These are phyloP conservation scores for Rana temporaria DNA, from an alignment of 2,113 vertebrate species.

Conservation along the genomic window DNA sequence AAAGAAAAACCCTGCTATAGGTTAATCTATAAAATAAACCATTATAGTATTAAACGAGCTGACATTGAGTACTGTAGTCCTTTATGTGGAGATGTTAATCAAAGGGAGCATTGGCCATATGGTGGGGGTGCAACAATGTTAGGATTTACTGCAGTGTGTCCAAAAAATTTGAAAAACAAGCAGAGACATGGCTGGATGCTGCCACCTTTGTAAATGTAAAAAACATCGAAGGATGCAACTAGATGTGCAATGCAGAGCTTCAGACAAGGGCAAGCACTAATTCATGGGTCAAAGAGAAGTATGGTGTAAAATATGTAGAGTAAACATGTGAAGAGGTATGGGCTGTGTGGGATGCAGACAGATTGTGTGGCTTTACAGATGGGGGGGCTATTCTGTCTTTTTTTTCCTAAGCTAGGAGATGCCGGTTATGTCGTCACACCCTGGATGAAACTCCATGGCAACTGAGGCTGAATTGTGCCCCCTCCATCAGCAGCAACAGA, in stretches of 20 bases:
- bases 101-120: neutral
- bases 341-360: constrained; percentile 29
- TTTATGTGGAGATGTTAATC: neutral
- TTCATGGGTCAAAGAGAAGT: neutral
- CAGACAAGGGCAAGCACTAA: neutral
- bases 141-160: neutral
- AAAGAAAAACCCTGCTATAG: neutral
- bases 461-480: constrained; percentile 40
- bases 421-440: constrained; percentile 51
- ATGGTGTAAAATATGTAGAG: neutral
- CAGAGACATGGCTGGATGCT: neutral
- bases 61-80: no score
- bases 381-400: neutral
- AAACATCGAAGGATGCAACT: neutral
- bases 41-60: neutral
- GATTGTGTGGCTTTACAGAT: constrained; percentile 30
- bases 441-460: constrained; percentile 53
- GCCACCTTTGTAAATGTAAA: neutral
- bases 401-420: constrained; percentile 19
- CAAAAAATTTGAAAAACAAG: neutral
- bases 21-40: neutral
- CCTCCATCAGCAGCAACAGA: constrained; percentile 39
- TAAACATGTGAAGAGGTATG: neutral
- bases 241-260: constrained; percentile 2
- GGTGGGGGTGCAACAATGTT: neutral